Conservation (phyloP, 53 echinoderm and acorn worm genomes). For the Henricia sp. region DNA sequence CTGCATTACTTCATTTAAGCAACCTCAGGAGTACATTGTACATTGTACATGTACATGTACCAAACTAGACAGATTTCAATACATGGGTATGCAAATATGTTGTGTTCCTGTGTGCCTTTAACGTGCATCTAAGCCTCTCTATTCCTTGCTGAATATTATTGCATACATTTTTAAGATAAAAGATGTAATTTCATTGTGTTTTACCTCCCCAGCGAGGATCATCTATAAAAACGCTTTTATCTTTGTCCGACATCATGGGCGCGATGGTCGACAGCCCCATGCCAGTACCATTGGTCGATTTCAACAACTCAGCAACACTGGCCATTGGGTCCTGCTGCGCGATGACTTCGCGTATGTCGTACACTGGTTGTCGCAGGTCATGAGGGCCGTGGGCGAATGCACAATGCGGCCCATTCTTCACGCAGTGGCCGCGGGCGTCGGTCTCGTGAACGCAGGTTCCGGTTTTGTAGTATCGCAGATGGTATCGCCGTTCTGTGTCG, state of each 20-base stretch:
- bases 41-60: too few relatives aligned
- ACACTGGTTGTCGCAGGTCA: constrained; percentile 93
- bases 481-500: constrained; percentile 94
- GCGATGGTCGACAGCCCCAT: constrained; percentile 37
- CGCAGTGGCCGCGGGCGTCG: constrained; percentile 94
- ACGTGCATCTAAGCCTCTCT: too few relatives aligned
- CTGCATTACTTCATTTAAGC: too few relatives aligned
- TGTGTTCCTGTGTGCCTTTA: too few relatives aligned
- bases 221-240: constrained; percentile 81
- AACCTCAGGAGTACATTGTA: too few relatives aligned
- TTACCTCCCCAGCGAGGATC: constrained; percentile 96
- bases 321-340: constrained; percentile 76
- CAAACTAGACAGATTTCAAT: too few relatives aligned
- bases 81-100: too few relatives aligned
- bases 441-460: constrained; percentile 99
- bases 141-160: too few relatives aligned
- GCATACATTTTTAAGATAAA: too few relatives aligned
- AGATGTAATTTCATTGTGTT: too few relatives aligned
- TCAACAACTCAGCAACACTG: constrained; percentile 23
- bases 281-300: constrained; percentile 68
- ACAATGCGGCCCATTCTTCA: constrained; percentile 98
- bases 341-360: constrained; percentile 86
- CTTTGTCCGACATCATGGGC: constrained; percentile 69
- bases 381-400: constrained; percentile 98
- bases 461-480: constrained; percentile 93